A percentile compares a stretch with the other conserved stretches of the same genome.
phyloP scores from a whole-genome alignment of 2,797 vertebrate species.

The Micrastur ruficollis region DNA sequence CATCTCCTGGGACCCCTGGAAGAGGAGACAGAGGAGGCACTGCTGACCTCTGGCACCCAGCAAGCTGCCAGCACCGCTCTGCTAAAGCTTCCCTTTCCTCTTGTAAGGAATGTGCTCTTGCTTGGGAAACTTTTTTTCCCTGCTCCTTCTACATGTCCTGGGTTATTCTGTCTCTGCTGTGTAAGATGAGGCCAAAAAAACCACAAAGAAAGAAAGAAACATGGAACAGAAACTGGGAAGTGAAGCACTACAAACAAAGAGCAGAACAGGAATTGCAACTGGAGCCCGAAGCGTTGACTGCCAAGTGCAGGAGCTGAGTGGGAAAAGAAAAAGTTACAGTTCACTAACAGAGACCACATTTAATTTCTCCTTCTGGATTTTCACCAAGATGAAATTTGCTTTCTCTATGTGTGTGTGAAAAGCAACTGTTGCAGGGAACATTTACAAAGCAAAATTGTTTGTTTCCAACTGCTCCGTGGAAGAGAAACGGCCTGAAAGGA shows the following conservation, averaged over 20 bases:
- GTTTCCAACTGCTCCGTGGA: not conserved
- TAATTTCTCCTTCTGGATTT: not conserved
- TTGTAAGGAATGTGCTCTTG: rapidly evolving
- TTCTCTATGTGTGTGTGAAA: not conserved
- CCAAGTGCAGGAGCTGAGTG: not conserved
- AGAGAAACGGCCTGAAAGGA: not conserved
- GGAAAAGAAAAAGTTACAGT: not conserved
- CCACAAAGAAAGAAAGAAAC: not conserved
- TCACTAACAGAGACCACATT: not conserved
- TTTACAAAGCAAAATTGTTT: not conserved
- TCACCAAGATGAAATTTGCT: not conserved
- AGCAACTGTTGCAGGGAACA: not conserved
- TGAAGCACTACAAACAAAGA: not conserved
- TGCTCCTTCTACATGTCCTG: not conserved
- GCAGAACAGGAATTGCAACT: not conserved
- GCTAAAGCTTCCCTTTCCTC: not conserved
- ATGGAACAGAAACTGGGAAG: not conserved
- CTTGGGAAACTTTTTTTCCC: not conserved
- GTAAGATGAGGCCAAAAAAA: not conserved
- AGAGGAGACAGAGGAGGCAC: not conserved
- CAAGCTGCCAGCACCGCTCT: not conserved
- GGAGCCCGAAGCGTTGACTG: not conserved
- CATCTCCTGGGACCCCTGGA: not conserved
- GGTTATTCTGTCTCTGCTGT: not conserved
- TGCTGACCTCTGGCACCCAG: not conserved